These are phyloP conservation scores for Tipula lateralis DNA, from an alignment of 2,888 invertebrate genomes.

Conservation along the genomic window DNA sequence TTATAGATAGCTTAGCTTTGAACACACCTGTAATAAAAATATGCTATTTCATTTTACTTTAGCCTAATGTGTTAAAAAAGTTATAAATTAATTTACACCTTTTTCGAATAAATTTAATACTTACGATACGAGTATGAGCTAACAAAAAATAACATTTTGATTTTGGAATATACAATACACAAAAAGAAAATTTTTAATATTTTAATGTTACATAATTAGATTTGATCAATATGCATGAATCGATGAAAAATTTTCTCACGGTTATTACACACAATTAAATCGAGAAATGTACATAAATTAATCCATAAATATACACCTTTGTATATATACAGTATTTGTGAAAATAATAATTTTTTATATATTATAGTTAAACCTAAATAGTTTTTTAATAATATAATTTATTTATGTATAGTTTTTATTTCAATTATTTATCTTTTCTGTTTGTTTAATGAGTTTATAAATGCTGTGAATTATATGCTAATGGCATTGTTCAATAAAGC, in stretches of 20 bases:
- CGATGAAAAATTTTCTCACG: background rate
- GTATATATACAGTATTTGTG: background rate
- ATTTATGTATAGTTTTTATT: background rate
- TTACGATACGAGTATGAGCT: too few species aligned
- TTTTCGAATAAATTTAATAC: background rate
- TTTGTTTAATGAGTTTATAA: background rate
- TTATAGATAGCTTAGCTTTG: background rate
- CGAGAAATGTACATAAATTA: background rate
- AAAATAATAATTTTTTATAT: background rate
- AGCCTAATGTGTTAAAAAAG: background rate
- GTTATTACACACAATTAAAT: background rate
- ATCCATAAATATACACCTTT: background rate
- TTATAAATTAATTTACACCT: constrained; percentile 9
- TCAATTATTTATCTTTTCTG: background rate
- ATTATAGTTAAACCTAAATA: background rate
- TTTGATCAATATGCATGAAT: background rate
- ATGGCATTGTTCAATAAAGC: background rate
- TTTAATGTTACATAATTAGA: background rate
- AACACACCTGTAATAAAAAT: background rate
- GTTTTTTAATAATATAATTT: background rate
- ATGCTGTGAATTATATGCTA: background rate
- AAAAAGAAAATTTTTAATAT: background rate
- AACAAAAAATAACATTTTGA: background rate
- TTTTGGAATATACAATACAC: background rate
- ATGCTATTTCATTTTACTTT: too few species aligned